These are phyloP conservation scores for Aradophagus sp. DNA, from an alignment of 1,140 invertebrate genomes.

Conservation along the genomic window DNA sequence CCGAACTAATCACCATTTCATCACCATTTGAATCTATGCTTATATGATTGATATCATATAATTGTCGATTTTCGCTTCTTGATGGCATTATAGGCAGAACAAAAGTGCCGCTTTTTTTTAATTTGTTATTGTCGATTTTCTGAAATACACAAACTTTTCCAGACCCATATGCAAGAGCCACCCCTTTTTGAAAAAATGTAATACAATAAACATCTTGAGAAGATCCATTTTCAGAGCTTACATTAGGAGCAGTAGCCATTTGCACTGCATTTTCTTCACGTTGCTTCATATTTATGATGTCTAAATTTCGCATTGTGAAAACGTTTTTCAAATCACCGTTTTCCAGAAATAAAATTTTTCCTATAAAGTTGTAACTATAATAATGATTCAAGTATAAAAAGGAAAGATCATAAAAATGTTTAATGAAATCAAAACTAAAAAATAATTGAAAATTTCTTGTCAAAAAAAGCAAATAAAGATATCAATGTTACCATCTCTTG, in stretches of 20 bases:
- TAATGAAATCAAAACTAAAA: too few relatives aligned
- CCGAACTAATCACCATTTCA: constrained; percentile 78
- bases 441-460: background rate
- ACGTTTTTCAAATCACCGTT: constrained; percentile 84
- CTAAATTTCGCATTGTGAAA: constrained; percentile 76
- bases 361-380: constrained; percentile 13
- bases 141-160: constrained; percentile 81
- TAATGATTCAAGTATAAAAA: background rate
- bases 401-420: background rate
- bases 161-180: constrained; percentile 77
- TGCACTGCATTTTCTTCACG: constrained; percentile 47
- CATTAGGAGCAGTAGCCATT: constrained; percentile 42
- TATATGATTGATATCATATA: constrained; percentile 77
- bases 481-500: constrained; percentile 76
- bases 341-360: constrained; percentile 83
- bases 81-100: constrained; percentile 74
- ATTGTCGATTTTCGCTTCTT: constrained; percentile 56
- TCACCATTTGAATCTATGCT: constrained; percentile 76
- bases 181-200: constrained; percentile 77
- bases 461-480: background rate
- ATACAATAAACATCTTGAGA: constrained; percentile 71
- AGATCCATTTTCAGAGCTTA: constrained; percentile 22
- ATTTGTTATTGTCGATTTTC: constrained; percentile 78
- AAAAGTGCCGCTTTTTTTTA: constrained; percentile 78
- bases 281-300: constrained; percentile 76